Evolutionary conservation across 2,113 vertebrate species (phyloP).

Genomic region (Platysteira castanea): DNA sequence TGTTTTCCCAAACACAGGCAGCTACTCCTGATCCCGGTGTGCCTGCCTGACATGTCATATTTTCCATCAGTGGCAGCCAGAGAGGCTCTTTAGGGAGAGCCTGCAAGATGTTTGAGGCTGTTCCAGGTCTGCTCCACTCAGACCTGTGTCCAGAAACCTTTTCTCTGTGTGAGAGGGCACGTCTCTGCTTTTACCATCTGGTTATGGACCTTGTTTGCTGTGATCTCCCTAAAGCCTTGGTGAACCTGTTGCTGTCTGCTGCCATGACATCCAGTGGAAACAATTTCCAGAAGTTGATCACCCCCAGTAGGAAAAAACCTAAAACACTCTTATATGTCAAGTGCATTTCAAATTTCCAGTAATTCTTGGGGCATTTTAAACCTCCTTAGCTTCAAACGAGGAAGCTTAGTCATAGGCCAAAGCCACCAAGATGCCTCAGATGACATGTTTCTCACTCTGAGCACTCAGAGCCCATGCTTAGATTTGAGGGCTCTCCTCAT

Average conservation of each 20-base stretch:
- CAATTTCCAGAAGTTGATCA: neutral
- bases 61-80: neutral
- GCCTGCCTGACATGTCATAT: neutral
- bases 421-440: neutral
- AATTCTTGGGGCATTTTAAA: neutral
- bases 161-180: neutral
- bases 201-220: neutral
- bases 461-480: neutral
- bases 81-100: neutral
- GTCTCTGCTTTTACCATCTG: neutral
- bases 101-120: neutral
- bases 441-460: neutral
- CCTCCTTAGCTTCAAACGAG: neutral
- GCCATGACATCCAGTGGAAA: neutral
- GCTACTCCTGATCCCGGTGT: accelerated
- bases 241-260: neutral
- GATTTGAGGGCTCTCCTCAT: neutral
- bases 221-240: neutral
- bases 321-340: neutral
- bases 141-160: neutral
- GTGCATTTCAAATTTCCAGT: neutral
- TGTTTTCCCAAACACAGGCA: no score
- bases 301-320: neutral
- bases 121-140: neutral
- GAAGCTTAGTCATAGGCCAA: neutral